Evolutionary conservation across 2,797 vertebrate genomes (phyloP), one percentile per base, ranked within the genome.

Genomic region (Tenualosa ilisha): DNA sequence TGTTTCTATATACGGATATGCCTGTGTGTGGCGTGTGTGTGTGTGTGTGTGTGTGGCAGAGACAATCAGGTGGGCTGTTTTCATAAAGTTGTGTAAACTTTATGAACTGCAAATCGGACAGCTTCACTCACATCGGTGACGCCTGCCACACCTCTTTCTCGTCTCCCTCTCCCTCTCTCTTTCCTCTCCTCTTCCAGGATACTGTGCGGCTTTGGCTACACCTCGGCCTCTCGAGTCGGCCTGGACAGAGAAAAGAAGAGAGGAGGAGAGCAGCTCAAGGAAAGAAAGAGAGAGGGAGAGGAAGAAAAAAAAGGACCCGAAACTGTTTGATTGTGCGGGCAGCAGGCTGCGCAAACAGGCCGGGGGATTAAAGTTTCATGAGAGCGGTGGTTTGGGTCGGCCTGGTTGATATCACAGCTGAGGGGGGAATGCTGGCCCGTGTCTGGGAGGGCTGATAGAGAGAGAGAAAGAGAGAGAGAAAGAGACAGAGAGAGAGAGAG

Each of bases 61-160:
- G 87, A 86, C 83, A 83, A 88, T 90, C 90, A 92, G 81, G 82
- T 89, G 88, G 91, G 72, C 89, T 89, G 89, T 88, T 89, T 88
- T 91, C 89, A 85, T 92, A 87, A 92, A 90, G 89, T 83, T 90
- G 89, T 90, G 88, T 89, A 91, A 91, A 91, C 46, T 84, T 87
- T 89, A 92, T 84, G 91, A 90, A 91, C 88, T 84, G 37, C 31
- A 37, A 75, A 75, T 40, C 68, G 68, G 68, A 75, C 31, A 15
- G 37, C 31, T 31, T 7, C 15, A 6, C 68, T 7, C 6, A 6
- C 68, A 5, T 31, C 40, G 68, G 68, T 75, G 68, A 75, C 31
- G 68, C 68, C 13, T 54, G 50, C 15, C 53, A 63, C 50, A 40
- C 68, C 12, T 88, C 83, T 84, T 83, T 59, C 68, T 86, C 75